phyloP scores from a whole-genome alignment of 1,140 invertebrate genomes.

The Drosophila parvula region DNA sequence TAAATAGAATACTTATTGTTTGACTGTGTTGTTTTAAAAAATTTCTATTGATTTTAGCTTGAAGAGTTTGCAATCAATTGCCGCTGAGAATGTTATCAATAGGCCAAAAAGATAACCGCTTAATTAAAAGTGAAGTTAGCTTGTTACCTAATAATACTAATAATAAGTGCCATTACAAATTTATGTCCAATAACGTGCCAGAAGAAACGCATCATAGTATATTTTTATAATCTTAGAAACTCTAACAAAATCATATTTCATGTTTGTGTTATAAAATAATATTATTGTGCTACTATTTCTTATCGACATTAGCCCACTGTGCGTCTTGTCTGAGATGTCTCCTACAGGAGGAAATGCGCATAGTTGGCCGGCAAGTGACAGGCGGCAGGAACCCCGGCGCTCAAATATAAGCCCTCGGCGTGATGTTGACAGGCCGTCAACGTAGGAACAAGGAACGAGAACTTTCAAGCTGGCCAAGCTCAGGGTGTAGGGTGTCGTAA shows the following conservation, averaged over 20 bases:
- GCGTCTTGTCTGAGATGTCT: slow-evolving; percentile 7
- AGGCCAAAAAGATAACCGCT: not conserved
- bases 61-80: not conserved
- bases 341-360: slow-evolving; percentile 38
- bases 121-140: slow-evolving; percentile 7
- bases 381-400: slow-evolving; percentile 11
- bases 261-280: no score
- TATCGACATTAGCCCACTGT: slow-evolving; percentile 10
- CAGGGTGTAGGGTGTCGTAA: slow-evolving; percentile 10
- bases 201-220: not conserved
- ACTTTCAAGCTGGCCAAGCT: not conserved
- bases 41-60: not conserved
- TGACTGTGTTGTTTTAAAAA: not conserved
- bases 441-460: not conserved
- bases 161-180: not conserved
- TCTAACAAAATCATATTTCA: not conserved
- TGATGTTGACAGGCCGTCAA: slow-evolving; percentile 33
- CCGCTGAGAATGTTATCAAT: not conserved
- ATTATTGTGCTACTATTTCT: not conserved
- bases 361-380: slow-evolving; percentile 22
- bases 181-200: not conserved
- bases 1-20: no score
- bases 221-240: not conserved
- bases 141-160: not conserved
- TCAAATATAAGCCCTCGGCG: slow-evolving; percentile 21